These are phyloP conservation scores for Lasiurus borealis DNA, from an alignment of 2,113 vertebrate species.

Conservation along the genomic window DNA sequence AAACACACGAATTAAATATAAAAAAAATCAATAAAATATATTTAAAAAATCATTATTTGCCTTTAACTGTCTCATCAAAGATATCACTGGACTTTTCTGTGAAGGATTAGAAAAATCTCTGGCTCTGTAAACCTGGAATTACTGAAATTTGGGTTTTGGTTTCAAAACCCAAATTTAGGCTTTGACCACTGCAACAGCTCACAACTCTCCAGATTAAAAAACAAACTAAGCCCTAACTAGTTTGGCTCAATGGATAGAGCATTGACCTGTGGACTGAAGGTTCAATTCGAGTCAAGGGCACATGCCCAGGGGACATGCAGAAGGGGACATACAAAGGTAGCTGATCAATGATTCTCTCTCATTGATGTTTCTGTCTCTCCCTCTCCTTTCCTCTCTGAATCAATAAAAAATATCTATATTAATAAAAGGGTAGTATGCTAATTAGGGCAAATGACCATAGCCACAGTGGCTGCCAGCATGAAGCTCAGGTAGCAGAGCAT, in stretches of 20 bases:
- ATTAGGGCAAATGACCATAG: too few relatives aligned
- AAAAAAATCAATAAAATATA: too few relatives aligned
- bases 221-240: not conserved
- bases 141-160: not conserved
- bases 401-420: too few relatives aligned
- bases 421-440: too few relatives aligned
- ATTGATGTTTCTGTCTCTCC: not conserved
- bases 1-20: too few relatives aligned
- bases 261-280: not conserved
- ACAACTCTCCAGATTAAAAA: not conserved
- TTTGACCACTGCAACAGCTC: not conserved
- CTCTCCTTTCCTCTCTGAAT: too few relatives aligned
- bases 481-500: too few relatives aligned
- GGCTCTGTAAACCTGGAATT: conserved; percentile 21
- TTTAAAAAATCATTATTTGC: not conserved
- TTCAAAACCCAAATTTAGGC: not conserved
- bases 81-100: not conserved
- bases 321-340: too few relatives aligned
- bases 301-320: too few relatives aligned
- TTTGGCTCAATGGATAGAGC: not conserved
- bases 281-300: not conserved
- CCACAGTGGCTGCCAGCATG: too few relatives aligned
- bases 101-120: not conserved
- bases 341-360: not conserved
- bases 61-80: conserved; percentile 7